Percentiles rank a stretch among this genome's conserved stretches.
phyloP scores from a whole-genome alignment of 2,888 invertebrate species.

The Mayetiola destructor region DNA sequence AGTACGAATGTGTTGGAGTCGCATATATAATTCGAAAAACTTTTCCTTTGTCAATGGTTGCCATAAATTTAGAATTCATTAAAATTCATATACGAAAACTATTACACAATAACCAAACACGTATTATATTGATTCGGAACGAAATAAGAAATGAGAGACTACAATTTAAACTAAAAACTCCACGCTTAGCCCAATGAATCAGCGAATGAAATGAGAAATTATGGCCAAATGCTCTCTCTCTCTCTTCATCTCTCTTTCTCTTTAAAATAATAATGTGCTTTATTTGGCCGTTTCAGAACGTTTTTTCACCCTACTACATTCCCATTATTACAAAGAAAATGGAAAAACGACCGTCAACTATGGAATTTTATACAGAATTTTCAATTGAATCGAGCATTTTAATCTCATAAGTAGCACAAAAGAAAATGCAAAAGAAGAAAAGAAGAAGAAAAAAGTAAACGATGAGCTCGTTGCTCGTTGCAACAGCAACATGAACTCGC shows the following conservation, averaged over 20 bases:
- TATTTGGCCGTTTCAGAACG: no score
- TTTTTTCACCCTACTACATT: no score
- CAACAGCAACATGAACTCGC: no score
- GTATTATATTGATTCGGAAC: slow-evolving; percentile 10
- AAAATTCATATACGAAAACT: slow-evolving; percentile 11
- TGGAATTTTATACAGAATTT: neutral
- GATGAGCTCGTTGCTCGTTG: no score
- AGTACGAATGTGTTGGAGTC: no score
- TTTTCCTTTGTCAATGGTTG: slow-evolving; percentile 9
- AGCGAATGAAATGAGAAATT: no score
- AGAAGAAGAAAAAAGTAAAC: no score
- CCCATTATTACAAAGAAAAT: no score
- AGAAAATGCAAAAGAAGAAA: no score
- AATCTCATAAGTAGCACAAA: neutral
- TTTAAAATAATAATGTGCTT: no score
- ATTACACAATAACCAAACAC: slow-evolving; percentile 7
- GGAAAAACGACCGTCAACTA: neutral
- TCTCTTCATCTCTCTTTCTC: no score
- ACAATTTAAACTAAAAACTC: neutral
- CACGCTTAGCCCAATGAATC: neutral
- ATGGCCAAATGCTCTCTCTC: no score
- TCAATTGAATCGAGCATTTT: slow-evolving; percentile 10
- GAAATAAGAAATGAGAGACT: neutral
- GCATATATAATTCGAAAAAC: slow-evolving; percentile 7
- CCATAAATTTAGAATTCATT: slow-evolving; percentile 11